A percentile compares a stretch with the other conserved stretches of the same genome.
phyloP scores from a whole-genome alignment of 2,888 invertebrate species.

The Nezara viridula region DNA sequence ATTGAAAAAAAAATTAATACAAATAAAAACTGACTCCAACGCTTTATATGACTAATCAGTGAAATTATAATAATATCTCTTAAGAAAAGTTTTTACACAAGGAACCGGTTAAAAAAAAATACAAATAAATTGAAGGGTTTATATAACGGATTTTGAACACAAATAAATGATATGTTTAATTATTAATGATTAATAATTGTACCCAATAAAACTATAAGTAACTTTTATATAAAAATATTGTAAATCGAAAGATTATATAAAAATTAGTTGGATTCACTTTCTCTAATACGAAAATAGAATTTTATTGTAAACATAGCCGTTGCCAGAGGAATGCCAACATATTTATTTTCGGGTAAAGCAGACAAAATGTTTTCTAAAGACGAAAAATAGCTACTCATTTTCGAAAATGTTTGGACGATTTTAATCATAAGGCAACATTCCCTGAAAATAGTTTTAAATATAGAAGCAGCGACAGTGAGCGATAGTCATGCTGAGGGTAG shows the following conservation, averaged over 20 bases:
- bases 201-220: background rate
- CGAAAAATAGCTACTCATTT: background rate
- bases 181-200: background rate
- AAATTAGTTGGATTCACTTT: background rate
- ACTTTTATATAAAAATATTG: background rate
- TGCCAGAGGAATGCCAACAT: background rate
- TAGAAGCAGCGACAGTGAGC: background rate
- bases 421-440: constrained; percentile 1
- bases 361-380: background rate
- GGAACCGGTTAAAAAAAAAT: too few species aligned
- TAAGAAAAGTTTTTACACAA: too few species aligned
- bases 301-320: background rate
- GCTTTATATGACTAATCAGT: too few species aligned
- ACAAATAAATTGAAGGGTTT: too few species aligned
- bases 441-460: background rate
- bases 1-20: background rate
- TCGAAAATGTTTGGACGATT: background rate
- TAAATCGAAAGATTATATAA: background rate
- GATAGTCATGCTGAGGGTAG: background rate
- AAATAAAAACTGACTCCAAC: too few species aligned
- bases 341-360: constrained; percentile 10
- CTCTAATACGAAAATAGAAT: background rate
- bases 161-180: too few species aligned
- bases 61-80: too few species aligned
- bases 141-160: too few species aligned